Evolutionary conservation across 2,797 vertebrate species (phyloP).

Genomic region (Thamnophis elegans): DNA sequence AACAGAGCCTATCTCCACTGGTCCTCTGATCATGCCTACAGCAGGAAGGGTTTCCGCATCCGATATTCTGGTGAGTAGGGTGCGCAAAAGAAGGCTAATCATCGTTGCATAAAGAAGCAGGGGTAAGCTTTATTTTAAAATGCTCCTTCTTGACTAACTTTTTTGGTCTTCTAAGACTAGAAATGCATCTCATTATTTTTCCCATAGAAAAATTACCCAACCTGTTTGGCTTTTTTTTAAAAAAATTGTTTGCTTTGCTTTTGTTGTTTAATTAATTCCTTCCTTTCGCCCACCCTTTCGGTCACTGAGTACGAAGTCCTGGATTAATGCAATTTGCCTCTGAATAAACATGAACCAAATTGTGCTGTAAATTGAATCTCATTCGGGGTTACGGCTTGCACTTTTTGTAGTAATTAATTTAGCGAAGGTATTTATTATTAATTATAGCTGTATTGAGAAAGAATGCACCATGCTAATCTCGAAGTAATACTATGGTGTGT

Average conservation of each 20-base stretch:
- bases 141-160: not conserved
- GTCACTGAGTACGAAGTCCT: not conserved
- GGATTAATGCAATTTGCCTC: not conserved
- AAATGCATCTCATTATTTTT: not conserved
- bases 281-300: not conserved
- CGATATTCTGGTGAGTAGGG: conserved; percentile 86
- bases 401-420: not conserved
- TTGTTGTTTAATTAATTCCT: not conserved
- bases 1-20: conserved; percentile 94
- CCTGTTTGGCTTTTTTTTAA: not conserved
- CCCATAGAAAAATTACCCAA: not conserved
- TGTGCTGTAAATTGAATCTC: not conserved
- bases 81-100: fast-evolving
- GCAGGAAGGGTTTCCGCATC: conserved; percentile 95
- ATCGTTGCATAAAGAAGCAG: not conserved
- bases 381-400: not conserved
- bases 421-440: not conserved
- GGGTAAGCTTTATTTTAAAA: not conserved
- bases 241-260: not conserved
- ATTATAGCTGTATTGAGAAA: not conserved
- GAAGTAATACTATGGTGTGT: not conserved
- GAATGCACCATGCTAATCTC: not conserved
- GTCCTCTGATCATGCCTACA: conserved; percentile 96
- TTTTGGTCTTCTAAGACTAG: not conserved
- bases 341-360: not conserved